phyloP scores from a whole-genome alignment of 2,113 vertebrate genomes.

The Drymodes brunneopygia region DNA sequence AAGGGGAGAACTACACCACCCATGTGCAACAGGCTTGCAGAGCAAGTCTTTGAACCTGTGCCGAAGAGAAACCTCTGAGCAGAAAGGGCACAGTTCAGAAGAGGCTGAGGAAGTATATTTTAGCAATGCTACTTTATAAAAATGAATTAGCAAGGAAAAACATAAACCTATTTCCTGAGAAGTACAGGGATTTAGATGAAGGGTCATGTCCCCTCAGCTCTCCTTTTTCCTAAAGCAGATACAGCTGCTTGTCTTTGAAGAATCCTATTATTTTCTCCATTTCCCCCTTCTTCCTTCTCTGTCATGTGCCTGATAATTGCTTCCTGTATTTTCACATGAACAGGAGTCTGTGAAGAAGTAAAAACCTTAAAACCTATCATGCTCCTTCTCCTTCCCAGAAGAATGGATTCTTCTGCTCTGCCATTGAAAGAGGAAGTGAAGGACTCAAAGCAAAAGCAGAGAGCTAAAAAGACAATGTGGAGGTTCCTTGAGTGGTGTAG shows the following conservation, averaged over 20 bases:
- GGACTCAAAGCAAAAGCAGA: not conserved
- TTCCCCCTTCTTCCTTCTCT: not conserved
- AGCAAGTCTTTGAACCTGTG: not conserved
- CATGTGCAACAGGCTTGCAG: accelerated
- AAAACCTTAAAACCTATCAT: not conserved
- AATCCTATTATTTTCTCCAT: not conserved
- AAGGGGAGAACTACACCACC: accelerated
- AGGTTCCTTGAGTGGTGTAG: not conserved
- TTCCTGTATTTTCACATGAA: not conserved
- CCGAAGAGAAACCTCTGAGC: not conserved
- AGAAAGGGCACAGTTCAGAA: not conserved
- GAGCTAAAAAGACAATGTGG: not conserved
- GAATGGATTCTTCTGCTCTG: not conserved
- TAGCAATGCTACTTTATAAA: not conserved
- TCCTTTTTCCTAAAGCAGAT: not conserved
- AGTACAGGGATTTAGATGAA: not conserved
- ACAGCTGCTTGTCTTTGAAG: not conserved
- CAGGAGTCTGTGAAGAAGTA: not conserved
- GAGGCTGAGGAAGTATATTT: not conserved
- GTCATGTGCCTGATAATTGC: not conserved
- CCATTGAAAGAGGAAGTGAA: not conserved
- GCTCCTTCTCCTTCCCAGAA: not conserved
- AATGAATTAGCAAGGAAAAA: not conserved
- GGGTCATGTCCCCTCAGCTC: not conserved
- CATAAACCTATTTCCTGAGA: not conserved